Evolutionary conservation across 1,140 invertebrate genomes (phyloP).

Genomic region (Saxidomus purpurata): DNA sequence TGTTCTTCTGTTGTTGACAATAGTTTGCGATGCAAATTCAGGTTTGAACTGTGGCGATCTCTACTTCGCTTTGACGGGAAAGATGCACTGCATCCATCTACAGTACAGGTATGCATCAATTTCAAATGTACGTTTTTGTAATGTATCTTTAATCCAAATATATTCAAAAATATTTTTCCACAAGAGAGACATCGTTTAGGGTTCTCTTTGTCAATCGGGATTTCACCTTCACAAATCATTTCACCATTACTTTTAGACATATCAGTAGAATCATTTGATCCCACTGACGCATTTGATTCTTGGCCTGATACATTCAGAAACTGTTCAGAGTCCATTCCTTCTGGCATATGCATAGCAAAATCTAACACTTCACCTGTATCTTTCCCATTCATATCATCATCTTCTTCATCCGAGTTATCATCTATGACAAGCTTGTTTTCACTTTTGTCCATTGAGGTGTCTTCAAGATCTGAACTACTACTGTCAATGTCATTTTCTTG

Average conservation of each 20-base stretch:
- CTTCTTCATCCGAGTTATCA: conserved; percentile 63
- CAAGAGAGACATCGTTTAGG: conserved; percentile 96
- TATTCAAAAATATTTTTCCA: conserved; percentile 97
- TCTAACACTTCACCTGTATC: conserved; percentile 66
- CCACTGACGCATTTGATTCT: conserved; percentile 71
- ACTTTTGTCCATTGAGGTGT: conserved; percentile 58
- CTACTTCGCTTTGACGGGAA: conserved; percentile 98
- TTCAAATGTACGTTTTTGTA: conserved; percentile 98
- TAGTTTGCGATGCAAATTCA: conserved; percentile 92
- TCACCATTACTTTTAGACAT: conserved; percentile 53
- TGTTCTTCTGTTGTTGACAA: conserved; percentile 76
- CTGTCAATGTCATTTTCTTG: conserved; percentile 22
- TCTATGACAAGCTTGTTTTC: conserved; percentile 56
- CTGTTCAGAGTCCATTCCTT: conserved; percentile 51
- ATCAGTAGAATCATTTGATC: conserved; percentile 65
- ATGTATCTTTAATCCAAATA: conserved; percentile 98
- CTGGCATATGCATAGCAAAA: conserved; percentile 58
- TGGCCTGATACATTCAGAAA: conserved; percentile 62
- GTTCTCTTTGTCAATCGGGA: conserved; percentile 95
- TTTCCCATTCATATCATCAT: conserved; percentile 44
- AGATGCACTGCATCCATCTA: conserved; percentile 98
- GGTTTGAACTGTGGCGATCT: conserved; percentile 96
- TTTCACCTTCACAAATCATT: conserved; percentile 81
- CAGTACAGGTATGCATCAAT: conserved; percentile 97
- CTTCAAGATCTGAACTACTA: conserved; percentile 46